Evolutionary conservation across 2,797 vertebrate species (phyloP).

Genomic region (Propithecus deckenii): DNA sequence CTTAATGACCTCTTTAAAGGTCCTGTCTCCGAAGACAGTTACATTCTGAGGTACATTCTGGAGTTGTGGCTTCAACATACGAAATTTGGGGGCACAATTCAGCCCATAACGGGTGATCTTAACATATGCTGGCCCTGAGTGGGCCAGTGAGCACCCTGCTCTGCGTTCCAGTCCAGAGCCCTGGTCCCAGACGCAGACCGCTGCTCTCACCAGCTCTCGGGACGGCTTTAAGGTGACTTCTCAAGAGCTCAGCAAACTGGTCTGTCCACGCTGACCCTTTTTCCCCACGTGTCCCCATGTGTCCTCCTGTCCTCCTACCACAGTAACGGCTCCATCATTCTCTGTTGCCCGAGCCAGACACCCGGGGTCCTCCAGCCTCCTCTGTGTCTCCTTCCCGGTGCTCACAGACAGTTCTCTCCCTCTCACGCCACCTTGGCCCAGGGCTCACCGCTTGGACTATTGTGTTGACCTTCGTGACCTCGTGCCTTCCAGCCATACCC

Average conservation of each 20-base stretch:
- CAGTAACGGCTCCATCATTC: fast-evolving
- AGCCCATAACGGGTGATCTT: fast-evolving
- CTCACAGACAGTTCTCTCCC: background rate
- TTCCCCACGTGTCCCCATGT: background rate
- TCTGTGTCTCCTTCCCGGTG: background rate
- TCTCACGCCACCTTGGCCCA: too few species aligned
- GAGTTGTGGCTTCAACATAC: too few species aligned
- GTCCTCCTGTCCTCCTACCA: background rate
- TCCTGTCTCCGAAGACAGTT: background rate
- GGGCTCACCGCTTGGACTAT: background rate
- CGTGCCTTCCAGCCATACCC: fast-evolving
- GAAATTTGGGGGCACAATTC: background rate
- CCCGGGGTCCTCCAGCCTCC: background rate
- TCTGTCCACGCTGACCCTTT: too few species aligned
- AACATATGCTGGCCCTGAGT: fast-evolving
- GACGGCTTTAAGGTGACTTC: fast-evolving
- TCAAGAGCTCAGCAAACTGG: background rate
- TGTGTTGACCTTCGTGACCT: background rate
- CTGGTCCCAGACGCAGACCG: fast-evolving
- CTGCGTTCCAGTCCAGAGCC: fast-evolving
- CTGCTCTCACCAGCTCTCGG: background rate
- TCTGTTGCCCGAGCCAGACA: background rate
- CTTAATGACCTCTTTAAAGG: background rate
- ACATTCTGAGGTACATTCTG: background rate
- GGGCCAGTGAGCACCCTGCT: fast-evolving